phyloP scores from a whole-genome alignment of 1,140 invertebrate genomes.

The Trichomalopsis sarcophagae region DNA sequence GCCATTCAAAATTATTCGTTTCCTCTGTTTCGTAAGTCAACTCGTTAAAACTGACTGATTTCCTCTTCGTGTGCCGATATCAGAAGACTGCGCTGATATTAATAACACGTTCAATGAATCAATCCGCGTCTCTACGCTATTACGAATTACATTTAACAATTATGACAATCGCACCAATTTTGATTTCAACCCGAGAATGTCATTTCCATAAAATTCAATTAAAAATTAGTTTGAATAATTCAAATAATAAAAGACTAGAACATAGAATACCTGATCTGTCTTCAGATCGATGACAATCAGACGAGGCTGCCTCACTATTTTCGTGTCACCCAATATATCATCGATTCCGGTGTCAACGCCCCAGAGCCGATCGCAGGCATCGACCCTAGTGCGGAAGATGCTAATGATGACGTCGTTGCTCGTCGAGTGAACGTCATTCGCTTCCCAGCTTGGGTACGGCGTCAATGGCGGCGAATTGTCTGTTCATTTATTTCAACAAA shows the following conservation, averaged over 20 bases:
- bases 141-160: no score
- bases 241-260: not conserved
- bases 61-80: not conserved
- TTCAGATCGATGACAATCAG: slow-evolving; percentile 84
- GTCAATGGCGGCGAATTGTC: slow-evolving; percentile 78
- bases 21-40: not conserved
- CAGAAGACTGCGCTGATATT: no score
- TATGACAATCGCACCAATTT: no score
- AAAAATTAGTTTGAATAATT: not conserved
- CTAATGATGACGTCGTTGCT: slow-evolving; percentile 79
- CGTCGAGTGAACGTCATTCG: slow-evolving; percentile 74
- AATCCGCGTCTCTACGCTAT: no score
- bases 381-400: slow-evolving; percentile 81
- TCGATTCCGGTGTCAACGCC: slow-evolving; percentile 84
- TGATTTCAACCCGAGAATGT: no score
- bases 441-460: slow-evolving; percentile 82
- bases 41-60: not conserved
- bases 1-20: not conserved
- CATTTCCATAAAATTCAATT: no score
- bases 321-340: slow-evolving; percentile 80
- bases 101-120: no score
- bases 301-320: slow-evolving; percentile 79
- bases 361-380: slow-evolving; percentile 85
- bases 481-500: slow-evolving; percentile 46
- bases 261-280: slow-evolving; percentile 76